Base-by-base conservation (phyloP, 2,888 invertebrate genomes). In the Anticlea derivata region DNA sequence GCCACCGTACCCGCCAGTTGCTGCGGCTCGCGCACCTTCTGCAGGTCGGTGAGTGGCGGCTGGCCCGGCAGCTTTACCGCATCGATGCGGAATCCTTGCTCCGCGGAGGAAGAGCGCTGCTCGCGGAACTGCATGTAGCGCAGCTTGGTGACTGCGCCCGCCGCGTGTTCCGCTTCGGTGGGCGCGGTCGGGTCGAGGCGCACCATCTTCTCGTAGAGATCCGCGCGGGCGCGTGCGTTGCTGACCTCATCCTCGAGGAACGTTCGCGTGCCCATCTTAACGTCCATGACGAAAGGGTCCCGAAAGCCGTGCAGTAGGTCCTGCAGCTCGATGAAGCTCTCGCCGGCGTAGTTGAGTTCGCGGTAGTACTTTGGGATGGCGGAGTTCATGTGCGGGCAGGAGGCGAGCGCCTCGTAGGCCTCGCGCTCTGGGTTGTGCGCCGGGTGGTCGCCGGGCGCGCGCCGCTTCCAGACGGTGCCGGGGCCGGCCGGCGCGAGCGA, bases 81-180 rank as follows among this genome's bases (percentile, higher is more conserved):
- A 86, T 99, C 99, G 68, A 99, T 97, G 64, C 99, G 92, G 83
- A 99, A 99, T 2, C 99, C 99, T 70, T 97, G 95, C 51, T 95
- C 93, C 57, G 97, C 96, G 0, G 98, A 96, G 1, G 98, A 98
- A 54, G 98, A 98, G 77, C 97, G 96, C 61, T 96, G 93, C 85
- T 99, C 99, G 47, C 99, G 92, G 87, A 98, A 98, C 75, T 97
- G 94, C 99, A 99, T 99, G 86, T 99, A 99, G 27, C 98, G 94
- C 65, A 99, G 92, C 88, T 99, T 99, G 6, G 99, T 99, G 33
- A 99, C 96, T 7, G 98, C 97, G 68, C 94, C 93, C 5, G 92
- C 89, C 31, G 92, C 91, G 75, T 96, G 95, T 79, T 99, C 99
- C 50, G 95, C 95, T 40, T 91, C 88, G 4, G 96, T 97, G 12